A percentile compares a stretch with the other conserved stretches of the same genome.
phyloP scores from a whole-genome alignment of 2,113 vertebrate species.

The Tragelaphus imberbis region DNA sequence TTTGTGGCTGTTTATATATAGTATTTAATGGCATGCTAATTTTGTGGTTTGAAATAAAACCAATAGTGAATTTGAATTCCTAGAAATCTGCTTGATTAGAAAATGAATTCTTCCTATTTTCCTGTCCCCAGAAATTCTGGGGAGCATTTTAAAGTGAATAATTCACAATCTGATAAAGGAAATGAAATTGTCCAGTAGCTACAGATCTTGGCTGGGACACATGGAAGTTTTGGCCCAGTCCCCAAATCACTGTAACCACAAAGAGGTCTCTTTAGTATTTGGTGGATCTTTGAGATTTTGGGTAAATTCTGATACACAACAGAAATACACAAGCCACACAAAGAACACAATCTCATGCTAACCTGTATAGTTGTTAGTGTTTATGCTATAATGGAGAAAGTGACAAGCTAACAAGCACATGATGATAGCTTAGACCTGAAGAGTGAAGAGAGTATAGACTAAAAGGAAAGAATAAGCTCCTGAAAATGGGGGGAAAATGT shows the following conservation, averaged over 20 bases:
- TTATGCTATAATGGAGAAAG: not conserved
- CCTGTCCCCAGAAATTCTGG: constrained; percentile 47
- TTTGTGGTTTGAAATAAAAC: constrained; percentile 47
- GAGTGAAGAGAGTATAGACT: not conserved
- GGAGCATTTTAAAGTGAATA: not conserved
- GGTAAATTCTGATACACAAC: not conserved
- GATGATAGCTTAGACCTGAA: not conserved
- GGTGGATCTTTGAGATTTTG: not conserved
- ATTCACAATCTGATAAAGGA: constrained; percentile 37
- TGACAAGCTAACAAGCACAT: not conserved
- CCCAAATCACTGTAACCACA: not conserved
- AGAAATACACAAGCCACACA: not conserved
- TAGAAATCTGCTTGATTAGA: constrained; percentile 27
- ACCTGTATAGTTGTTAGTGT: not conserved
- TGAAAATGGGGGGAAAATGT: not conserved
- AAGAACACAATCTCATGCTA: not conserved
- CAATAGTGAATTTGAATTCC: constrained; percentile 32
- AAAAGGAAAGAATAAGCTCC: not conserved
- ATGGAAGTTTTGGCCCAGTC: not conserved
- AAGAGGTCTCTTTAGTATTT: not conserved
- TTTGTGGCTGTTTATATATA: constrained; percentile 40
- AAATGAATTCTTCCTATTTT: constrained; percentile 50
- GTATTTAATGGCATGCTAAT: constrained; percentile 51
- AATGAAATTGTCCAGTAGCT: constrained; percentile 15
- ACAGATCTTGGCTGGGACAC: not conserved